phyloP scores from a whole-genome alignment of 2,888 invertebrate species.

The Cerastis leucographa region DNA sequence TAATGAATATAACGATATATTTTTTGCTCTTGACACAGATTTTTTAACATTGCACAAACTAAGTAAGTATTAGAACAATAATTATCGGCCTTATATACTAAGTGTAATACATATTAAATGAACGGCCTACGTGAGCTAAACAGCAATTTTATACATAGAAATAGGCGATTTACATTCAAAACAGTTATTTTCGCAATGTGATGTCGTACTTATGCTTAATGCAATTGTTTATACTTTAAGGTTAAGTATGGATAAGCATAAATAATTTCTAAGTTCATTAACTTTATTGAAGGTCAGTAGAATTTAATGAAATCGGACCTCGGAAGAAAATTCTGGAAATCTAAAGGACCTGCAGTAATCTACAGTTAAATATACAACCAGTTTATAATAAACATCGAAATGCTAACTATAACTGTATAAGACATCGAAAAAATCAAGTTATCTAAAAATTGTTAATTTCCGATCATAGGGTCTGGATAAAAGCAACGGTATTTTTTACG shows the following conservation, averaged over 20 bases:
- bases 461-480: too few relatives aligned
- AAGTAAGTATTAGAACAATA: constrained; percentile 18
- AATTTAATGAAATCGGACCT: not conserved
- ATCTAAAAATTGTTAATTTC: not conserved
- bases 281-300: not conserved
- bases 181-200: constrained; percentile 39
- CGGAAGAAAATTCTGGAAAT: not conserved
- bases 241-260: constrained; percentile 35
- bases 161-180: constrained; percentile 50
- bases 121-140: constrained; percentile 32
- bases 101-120: constrained; percentile 41
- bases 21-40: constrained; percentile 29
- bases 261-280: not conserved
- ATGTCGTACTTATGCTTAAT: constrained; percentile 16
- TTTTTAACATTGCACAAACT: constrained; percentile 37
- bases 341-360: not conserved
- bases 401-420: not conserved
- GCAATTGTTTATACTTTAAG: constrained; percentile 28
- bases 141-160: constrained; percentile 39
- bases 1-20: not conserved
- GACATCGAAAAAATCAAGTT: not conserved
- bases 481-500: not conserved
- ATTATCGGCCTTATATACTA: constrained; percentile 45
- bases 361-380: not conserved
- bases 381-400: not conserved